These are phyloP conservation scores for Drosophila orosa DNA, from an alignment of 1,140 invertebrate species.

Conservation along the genomic window DNA sequence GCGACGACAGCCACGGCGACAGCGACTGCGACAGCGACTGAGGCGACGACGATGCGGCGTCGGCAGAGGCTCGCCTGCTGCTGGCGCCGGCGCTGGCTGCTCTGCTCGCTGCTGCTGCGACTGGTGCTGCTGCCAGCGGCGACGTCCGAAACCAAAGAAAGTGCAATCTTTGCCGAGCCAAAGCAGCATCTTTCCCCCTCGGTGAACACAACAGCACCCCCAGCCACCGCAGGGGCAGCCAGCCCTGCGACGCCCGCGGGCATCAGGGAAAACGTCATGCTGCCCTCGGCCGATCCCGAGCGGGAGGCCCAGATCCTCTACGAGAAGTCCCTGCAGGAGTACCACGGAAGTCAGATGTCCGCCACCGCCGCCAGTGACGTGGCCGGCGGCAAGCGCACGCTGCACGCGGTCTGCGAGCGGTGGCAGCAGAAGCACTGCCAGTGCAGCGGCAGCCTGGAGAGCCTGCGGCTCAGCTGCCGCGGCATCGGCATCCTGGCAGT, in stretches of 20 bases:
- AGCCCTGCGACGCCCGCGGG: constrained; percentile 34
- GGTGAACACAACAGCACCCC: constrained; percentile 41
- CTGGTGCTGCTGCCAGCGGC: constrained; percentile 50
- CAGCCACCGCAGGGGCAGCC: neutral
- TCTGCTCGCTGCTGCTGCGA: constrained; percentile 42
- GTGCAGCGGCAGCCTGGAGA: constrained; percentile 71
- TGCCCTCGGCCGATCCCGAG: constrained; percentile 78
- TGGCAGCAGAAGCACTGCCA: constrained; percentile 79
- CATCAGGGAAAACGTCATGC: constrained; percentile 79
- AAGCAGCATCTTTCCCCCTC: constrained; percentile 12
- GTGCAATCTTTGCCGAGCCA: constrained; percentile 10
- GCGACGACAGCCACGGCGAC: constrained; percentile 43
- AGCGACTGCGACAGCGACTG: constrained; percentile 15
- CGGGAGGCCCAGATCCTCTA: constrained; percentile 78
- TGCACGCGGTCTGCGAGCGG: constrained; percentile 71
- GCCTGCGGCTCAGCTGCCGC: constrained; percentile 72
- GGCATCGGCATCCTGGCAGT: constrained; percentile 74
- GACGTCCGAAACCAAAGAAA: constrained; percentile 56
- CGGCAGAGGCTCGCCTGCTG: constrained; percentile 47
- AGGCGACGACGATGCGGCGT: constrained; percentile 59
- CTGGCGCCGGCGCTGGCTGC: constrained; percentile 24
- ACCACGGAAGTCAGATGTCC: constrained; percentile 62
- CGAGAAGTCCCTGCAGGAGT: constrained; percentile 79
- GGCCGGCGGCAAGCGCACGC: constrained; percentile 42
- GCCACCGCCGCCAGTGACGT: constrained; percentile 1